A percentile compares a stretch with the other conserved stretches of the same genome.
Conservation (phyloP, 2,797 vertebrate species). For the Megalops cyprinoides region DNA sequence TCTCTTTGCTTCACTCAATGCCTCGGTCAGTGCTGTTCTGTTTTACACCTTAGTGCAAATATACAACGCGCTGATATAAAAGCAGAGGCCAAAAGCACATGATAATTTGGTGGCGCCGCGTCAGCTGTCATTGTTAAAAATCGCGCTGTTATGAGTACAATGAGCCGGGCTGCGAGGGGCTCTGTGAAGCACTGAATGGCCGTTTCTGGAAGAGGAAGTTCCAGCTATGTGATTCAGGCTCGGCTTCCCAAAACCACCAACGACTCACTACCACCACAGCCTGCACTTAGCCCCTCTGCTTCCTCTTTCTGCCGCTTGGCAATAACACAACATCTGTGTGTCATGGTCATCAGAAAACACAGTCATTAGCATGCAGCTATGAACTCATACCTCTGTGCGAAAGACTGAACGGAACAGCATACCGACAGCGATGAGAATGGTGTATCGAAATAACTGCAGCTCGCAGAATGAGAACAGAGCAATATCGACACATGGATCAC, state of each 20-base stretch:
- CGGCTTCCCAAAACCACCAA: conserved; percentile 2
- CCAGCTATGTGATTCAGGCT: neutral
- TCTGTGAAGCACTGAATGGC: neutral
- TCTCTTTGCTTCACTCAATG: neutral
- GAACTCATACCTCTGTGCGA: neutral
- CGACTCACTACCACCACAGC: neutral
- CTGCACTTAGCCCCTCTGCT: neutral
- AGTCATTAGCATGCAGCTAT: neutral
- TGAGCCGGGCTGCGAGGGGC: neutral
- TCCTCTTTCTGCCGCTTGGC: neutral
- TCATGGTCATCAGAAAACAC: neutral
- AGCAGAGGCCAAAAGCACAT: no score
- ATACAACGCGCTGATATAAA: neutral
- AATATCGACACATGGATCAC: no score
- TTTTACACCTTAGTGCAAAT: neutral
- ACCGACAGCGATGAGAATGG: neutral
- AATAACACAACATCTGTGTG: neutral
- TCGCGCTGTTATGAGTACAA: neutral
- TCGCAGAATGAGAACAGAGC: neutral
- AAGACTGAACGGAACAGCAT: neutral
- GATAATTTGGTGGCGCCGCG: neutral
- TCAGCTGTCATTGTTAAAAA: neutral
- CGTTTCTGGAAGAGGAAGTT: neutral
- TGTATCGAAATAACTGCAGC: neutral
- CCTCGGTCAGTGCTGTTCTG: neutral